phyloP scores from a whole-genome alignment of 2,888 invertebrate species.

The Phortica okadai region DNA sequence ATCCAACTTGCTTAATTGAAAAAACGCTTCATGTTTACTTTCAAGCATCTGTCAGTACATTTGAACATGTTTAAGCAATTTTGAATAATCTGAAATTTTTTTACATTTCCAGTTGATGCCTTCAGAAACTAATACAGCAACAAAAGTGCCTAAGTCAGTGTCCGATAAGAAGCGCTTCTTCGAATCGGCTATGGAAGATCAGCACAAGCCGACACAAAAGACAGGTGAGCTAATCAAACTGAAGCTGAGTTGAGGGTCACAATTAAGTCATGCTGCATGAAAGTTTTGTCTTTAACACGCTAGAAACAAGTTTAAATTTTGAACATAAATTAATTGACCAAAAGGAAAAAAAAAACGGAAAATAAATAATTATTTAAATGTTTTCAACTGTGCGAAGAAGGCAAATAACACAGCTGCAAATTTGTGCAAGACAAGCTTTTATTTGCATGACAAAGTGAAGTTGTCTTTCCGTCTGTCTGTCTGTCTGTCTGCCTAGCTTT shows the following conservation, averaged over 20 bases:
- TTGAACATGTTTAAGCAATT: constrained; percentile 8
- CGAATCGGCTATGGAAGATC: constrained; percentile 96
- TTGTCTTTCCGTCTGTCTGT: constrained; percentile 10
- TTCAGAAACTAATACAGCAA: constrained; percentile 75
- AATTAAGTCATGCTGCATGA: too few species aligned
- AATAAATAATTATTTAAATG: background rate
- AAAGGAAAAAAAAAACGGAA: background rate
- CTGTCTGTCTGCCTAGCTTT: background rate
- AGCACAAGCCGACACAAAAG: constrained; percentile 89
- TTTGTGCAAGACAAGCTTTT: background rate
- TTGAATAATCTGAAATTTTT: constrained; percentile 51
- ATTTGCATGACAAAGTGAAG: constrained; percentile 31
- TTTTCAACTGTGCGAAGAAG: background rate
- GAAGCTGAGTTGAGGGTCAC: background rate
- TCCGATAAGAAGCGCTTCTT: constrained; percentile 96
- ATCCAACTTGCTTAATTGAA: constrained; percentile 45
- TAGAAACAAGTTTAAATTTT: background rate
- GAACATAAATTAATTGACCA: background rate
- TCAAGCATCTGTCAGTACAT: constrained; percentile 29
- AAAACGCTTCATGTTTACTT: constrained; percentile 31
- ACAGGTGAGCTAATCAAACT: constrained; percentile 80
- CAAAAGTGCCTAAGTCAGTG: constrained; percentile 88
- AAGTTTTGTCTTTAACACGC: too few species aligned
- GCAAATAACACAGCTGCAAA: background rate
- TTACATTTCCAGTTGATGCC: constrained; percentile 60